phyloP scores from a whole-genome alignment of 2,888 invertebrate genomes.

The Lithophane leautieri region DNA sequence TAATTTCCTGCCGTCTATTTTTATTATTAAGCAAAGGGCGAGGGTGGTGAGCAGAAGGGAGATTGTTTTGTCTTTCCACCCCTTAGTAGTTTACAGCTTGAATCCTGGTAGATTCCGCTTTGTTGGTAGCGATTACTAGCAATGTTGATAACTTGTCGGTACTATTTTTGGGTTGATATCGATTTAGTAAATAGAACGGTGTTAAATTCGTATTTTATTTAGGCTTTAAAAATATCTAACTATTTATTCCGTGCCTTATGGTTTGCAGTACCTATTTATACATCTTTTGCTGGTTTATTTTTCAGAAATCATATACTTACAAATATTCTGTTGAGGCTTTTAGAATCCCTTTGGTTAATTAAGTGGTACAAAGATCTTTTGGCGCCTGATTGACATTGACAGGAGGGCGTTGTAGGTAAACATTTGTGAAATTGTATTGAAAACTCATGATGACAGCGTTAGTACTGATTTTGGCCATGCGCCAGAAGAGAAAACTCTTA shows the following conservation, averaged over 20 bases:
- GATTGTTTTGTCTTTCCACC: slow-evolving; percentile 62
- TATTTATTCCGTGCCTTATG: neutral
- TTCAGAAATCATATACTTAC: neutral
- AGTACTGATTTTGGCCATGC: too few relatives aligned
- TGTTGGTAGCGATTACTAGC: slow-evolving; percentile 42
- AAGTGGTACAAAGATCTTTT: neutral
- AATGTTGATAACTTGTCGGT: slow-evolving; percentile 50
- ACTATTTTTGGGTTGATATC: slow-evolving; percentile 29
- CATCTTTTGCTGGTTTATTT: neutral
- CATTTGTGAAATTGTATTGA: neutral
- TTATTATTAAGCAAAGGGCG: slow-evolving; percentile 60
- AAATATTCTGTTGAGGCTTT: neutral
- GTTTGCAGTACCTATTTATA: neutral
- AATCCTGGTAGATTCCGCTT: slow-evolving; percentile 31
- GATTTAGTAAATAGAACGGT: slow-evolving; percentile 26
- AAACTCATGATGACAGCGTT: neutral
- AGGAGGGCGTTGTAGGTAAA: neutral
- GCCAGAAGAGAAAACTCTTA: too few relatives aligned
- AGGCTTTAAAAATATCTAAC: neutral
- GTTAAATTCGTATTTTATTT: slow-evolving; percentile 28
- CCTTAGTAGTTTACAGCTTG: slow-evolving; percentile 48
- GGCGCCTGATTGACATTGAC: neutral
- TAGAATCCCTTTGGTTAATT: neutral
- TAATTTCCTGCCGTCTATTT: slow-evolving; percentile 66
- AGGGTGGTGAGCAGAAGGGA: slow-evolving; percentile 61